These are phyloP conservation scores for Brachypalpus laphriformis DNA, from an alignment of 2,888 invertebrate species.

Conservation along the genomic window DNA sequence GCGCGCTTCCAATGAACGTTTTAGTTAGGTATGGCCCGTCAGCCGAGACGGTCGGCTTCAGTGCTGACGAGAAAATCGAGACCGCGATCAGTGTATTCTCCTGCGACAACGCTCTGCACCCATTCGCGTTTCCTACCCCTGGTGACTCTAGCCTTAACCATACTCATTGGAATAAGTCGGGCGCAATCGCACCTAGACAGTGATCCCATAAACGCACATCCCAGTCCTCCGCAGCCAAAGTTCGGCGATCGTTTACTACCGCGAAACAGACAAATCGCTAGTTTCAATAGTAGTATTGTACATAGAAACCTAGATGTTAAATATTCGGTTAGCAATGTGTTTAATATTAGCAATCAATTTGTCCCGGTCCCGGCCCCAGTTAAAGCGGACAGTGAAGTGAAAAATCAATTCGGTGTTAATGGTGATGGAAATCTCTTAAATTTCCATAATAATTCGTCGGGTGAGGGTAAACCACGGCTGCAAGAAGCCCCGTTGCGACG, in stretches of 20 bases:
- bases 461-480: conserved; percentile 47
- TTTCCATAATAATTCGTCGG: conserved; percentile 20
- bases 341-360: conserved; percentile 76
- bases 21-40: conserved; percentile 81
- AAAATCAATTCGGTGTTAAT: conserved; percentile 54
- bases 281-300: conserved; percentile 66
- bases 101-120: conserved; percentile 8
- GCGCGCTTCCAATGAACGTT: conserved; percentile 70
- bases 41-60: conserved; percentile 79
- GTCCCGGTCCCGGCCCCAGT: conserved; percentile 74
- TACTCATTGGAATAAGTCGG: conserved; percentile 64
- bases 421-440: conserved; percentile 60
- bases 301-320: conserved; percentile 35
- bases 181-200: conserved; percentile 67
- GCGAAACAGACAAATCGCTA: conserved; percentile 77
- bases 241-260: conserved; percentile 80
- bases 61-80: conserved; percentile 75
- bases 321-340: conserved; percentile 75
- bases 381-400: conserved; percentile 76
- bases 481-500: conserved; percentile 74
- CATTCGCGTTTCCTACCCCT: conserved; percentile 61
- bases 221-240: conserved; percentile 77
- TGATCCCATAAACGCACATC: conserved; percentile 46
- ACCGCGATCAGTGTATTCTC: conserved; percentile 38
- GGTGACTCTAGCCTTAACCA: conserved; percentile 54